A percentile compares a stretch with the other conserved stretches of the same genome.
Conservation (phyloP, 2,797 vertebrate species). For the Falco berigora region DNA sequence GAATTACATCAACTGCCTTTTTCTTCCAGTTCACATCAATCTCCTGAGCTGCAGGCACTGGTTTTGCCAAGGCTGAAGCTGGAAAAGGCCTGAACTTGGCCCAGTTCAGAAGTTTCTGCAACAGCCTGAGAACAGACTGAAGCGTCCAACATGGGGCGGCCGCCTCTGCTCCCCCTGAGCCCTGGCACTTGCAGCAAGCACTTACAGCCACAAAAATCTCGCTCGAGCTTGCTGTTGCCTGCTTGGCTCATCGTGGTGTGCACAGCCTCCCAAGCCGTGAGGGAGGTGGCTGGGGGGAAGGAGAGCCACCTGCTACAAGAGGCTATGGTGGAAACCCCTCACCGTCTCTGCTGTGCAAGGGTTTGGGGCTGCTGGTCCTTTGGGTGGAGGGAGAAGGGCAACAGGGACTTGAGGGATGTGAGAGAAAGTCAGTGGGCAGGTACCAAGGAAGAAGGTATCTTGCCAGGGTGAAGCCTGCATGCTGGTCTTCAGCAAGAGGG, state of each 20-base stretch:
- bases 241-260: accelerated
- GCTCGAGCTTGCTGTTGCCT: not conserved
- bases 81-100: not conserved
- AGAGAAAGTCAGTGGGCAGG: not conserved
- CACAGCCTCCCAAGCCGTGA: not conserved
- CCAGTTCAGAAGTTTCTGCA: not conserved
- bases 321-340: not conserved
- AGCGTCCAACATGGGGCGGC: accelerated
- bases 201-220: not conserved
- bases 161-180: not conserved
- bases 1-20: not conserved
- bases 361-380: not conserved
- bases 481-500: not conserved
- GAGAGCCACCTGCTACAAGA: not conserved
- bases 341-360: not conserved
- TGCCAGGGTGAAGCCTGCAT: not conserved
- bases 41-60: not conserved
- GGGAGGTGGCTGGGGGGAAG: not conserved
- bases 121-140: not conserved
- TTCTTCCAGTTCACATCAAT: not conserved
- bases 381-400: not conserved
- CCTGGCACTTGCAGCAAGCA: not conserved
- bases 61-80: not conserved
- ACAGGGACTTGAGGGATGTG: not conserved
- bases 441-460: not conserved